These are phyloP conservation scores for Ameiurus melas DNA, from an alignment of 2,113 vertebrate species.

Conservation along the genomic window DNA sequence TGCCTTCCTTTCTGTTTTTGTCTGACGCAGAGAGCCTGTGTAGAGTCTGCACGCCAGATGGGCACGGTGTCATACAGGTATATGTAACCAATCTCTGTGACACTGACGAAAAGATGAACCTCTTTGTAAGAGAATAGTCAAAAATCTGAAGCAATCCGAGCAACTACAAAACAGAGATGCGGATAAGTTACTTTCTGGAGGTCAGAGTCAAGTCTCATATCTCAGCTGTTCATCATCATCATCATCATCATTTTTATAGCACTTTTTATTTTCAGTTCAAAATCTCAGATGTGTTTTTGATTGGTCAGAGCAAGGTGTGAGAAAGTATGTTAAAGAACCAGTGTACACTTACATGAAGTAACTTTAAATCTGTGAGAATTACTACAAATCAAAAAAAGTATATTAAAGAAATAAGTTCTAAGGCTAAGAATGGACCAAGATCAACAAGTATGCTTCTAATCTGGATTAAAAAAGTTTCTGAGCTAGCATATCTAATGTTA, in stretches of 20 bases:
- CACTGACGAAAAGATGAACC: neutral
- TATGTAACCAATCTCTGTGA: neutral
- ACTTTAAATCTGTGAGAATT: neutral
- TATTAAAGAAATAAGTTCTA: neutral
- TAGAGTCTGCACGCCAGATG: slow-evolving; percentile 11
- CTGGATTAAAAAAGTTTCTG: neutral
- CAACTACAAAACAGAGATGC: neutral
- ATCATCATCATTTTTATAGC: neutral
- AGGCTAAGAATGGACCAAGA: neutral
- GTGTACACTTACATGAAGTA: neutral
- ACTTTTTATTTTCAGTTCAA: neutral
- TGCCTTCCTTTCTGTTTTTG: neutral
- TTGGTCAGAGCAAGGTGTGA: too few species aligned
- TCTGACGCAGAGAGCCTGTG: slow-evolving; percentile 4
- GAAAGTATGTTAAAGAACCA: neutral
- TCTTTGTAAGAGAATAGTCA: neutral
- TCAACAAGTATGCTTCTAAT: neutral
- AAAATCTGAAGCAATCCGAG: neutral
- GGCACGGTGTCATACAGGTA: slow-evolving; percentile 3
- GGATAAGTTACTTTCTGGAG: neutral
- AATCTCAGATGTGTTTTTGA: neutral
- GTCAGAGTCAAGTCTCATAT: neutral
- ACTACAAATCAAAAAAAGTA: neutral
- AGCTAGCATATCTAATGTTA: neutral
- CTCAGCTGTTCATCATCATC: neutral